Percentiles rank a stretch among this genome's conserved stretches.
These are phyloP conservation scores for Forficula auricularia DNA, from an alignment of 1,140 invertebrate species.

Conservation along the genomic window DNA sequence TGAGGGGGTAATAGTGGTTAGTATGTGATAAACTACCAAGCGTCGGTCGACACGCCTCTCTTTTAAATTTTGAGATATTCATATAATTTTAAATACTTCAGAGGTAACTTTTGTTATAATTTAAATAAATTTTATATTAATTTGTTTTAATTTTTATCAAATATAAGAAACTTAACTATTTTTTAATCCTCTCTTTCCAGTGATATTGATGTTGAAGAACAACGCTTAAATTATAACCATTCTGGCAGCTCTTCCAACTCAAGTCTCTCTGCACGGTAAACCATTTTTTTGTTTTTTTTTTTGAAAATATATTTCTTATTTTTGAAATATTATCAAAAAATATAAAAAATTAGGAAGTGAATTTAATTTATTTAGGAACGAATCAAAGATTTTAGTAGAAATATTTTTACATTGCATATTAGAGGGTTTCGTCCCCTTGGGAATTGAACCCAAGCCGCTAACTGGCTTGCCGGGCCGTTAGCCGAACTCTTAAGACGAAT, in stretches of 20 bases:
- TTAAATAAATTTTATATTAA: too few species aligned
- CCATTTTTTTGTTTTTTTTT: slow-evolving; percentile 8
- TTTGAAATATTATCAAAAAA: not conserved
- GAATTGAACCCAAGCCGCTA: not conserved
- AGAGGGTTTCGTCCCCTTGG: not conserved
- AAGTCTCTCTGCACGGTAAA: slow-evolving; percentile 36
- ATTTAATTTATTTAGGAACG: too few species aligned
- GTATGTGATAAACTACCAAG: too few species aligned
- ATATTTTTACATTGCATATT: not conserved
- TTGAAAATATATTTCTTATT: slow-evolving; percentile 10
- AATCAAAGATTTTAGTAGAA: not conserved
- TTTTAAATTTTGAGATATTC: too few species aligned
- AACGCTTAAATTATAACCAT: slow-evolving; percentile 27
- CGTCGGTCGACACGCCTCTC: too few species aligned
- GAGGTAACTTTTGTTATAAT: too few species aligned
- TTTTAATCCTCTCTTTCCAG: slow-evolving; percentile 25
- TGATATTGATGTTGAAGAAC: slow-evolving; percentile 29
- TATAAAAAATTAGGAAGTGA: not conserved
- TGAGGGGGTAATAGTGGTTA: too few species aligned
- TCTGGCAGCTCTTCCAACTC: slow-evolving; percentile 41
- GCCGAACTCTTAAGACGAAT: too few species aligned
- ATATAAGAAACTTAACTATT: too few species aligned
- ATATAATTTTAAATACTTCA: too few species aligned
- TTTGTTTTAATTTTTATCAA: too few species aligned
- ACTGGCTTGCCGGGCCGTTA: too few species aligned